These are phyloP conservation scores for Acleris sparsana DNA, from an alignment of 2,888 invertebrate species.

Conservation along the genomic window DNA sequence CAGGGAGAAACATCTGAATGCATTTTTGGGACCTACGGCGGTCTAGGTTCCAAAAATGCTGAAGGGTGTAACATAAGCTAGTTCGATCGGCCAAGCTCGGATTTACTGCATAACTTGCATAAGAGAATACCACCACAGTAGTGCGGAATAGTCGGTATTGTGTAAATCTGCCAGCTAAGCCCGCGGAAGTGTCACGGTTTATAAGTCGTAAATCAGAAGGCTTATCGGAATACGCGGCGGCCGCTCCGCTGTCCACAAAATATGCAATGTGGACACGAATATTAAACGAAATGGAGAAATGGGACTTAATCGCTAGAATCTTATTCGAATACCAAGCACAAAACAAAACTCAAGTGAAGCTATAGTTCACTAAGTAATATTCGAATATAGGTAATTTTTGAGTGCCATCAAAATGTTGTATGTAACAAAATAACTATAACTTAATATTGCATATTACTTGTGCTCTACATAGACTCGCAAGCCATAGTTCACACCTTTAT, in stretches of 20 bases:
- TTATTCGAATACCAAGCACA: constrained; percentile 1
- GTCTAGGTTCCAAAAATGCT: too few relatives aligned
- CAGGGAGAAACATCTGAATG: too few relatives aligned
- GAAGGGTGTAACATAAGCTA: too few relatives aligned
- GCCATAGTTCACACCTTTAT: too few relatives aligned
- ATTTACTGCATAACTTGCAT: too few relatives aligned
- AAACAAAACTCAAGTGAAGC: neutral
- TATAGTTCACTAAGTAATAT: neutral
- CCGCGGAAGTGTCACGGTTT: constrained; percentile 73
- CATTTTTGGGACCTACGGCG: too few relatives aligned
- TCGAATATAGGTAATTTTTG: too few relatives aligned
- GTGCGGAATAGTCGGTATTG: constrained; percentile 42
- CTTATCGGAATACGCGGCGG: constrained; percentile 70
- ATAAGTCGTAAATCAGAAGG: constrained; percentile 75
- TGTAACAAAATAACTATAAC: too few relatives aligned
- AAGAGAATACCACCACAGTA: constrained; percentile 24
- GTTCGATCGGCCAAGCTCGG: too few relatives aligned
- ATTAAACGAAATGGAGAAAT: constrained; percentile 24
- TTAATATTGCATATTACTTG: too few relatives aligned
- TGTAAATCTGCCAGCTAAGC: constrained; percentile 63
- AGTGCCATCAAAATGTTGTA: too few relatives aligned
- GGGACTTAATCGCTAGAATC: constrained; percentile 6
- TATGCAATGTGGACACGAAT: constrained; percentile 62
- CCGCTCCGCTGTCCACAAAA: constrained; percentile 58
- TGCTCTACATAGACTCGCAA: too few relatives aligned